These are phyloP conservation scores for Nymphalis urticae DNA, from an alignment of 2,888 invertebrate species.

Conservation along the genomic window DNA sequence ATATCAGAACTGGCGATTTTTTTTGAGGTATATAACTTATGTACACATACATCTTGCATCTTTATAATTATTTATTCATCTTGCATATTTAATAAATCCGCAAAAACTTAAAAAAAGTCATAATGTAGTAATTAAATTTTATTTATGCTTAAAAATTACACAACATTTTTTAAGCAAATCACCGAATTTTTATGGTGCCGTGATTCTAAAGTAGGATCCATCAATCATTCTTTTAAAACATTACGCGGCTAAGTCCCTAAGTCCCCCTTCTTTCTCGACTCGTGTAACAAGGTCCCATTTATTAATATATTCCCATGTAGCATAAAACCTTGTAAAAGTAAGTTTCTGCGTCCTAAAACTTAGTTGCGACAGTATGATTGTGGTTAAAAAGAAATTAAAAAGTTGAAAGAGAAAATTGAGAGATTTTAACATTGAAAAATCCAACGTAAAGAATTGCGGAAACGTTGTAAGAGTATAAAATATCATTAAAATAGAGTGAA, in stretches of 20 bases:
- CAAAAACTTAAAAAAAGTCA: too few species aligned
- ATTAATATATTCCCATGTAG: neutral
- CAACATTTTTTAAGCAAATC: conserved; percentile 6
- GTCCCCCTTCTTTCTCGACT: neutral
- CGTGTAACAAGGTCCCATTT: conserved; percentile 1
- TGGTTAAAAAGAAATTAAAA: conserved; percentile 2
- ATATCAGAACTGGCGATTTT: too few species aligned
- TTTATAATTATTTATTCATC: too few species aligned
- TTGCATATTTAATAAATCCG: too few species aligned
- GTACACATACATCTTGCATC: too few species aligned
- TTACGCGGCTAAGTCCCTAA: neutral
- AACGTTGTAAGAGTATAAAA: too few species aligned
- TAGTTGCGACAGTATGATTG: neutral
- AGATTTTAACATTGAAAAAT: too few species aligned
- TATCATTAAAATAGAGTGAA: too few species aligned
- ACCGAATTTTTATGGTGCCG: conserved; percentile 19
- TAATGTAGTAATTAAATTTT: neutral
- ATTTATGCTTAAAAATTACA: neutral
- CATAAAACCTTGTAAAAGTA: neutral
- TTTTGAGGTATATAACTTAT: too few species aligned
- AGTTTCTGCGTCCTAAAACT: neutral
- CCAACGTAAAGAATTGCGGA: too few species aligned
- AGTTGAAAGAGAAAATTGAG: neutral
- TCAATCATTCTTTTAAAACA: conserved; percentile 27
- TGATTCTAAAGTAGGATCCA: conserved; percentile 18